Evolutionary conservation across 1,140 invertebrate genomes (phyloP).

Genomic region (Aricia agestis): DNA sequence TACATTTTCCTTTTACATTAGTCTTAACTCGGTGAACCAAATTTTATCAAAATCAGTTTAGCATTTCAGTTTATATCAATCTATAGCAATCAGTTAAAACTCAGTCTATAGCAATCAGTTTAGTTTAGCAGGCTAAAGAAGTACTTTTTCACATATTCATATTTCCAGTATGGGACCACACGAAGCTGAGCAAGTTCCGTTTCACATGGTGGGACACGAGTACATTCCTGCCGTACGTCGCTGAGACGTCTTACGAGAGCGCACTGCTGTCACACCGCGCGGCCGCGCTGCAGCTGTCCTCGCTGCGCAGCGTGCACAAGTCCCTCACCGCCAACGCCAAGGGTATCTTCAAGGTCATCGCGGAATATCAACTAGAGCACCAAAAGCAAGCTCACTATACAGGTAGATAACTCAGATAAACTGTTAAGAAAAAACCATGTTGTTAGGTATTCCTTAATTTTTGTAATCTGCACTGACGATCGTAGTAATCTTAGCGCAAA

Average conservation of each 20-base stretch:
- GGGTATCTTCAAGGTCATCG: conserved; percentile 89
- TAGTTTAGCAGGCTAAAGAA: no score
- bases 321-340: conserved; percentile 93
- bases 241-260: conserved; percentile 93
- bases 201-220: conserved; percentile 94
- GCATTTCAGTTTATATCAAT: no score
- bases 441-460: no score
- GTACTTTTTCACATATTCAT: neutral
- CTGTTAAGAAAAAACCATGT: no score
- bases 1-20: no score
- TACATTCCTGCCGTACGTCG: conserved; percentile 87
- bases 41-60: no score
- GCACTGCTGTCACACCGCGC: conserved; percentile 88
- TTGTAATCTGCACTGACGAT: no score
- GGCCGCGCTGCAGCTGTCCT: conserved; percentile 87
- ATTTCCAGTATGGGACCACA: conserved; percentile 92
- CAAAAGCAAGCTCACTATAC: conserved; percentile 83
- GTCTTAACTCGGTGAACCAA: no score
- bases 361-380: conserved; percentile 87
- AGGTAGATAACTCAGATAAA: conserved; percentile 69
- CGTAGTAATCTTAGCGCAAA: no score
- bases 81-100: no score
- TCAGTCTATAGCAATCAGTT: no score
- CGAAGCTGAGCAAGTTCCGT: conserved; percentile 87
- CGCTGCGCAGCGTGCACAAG: conserved; percentile 90